Conservation (phyloP, 1,140 invertebrate species). For the Drosophila erecta region DNA sequence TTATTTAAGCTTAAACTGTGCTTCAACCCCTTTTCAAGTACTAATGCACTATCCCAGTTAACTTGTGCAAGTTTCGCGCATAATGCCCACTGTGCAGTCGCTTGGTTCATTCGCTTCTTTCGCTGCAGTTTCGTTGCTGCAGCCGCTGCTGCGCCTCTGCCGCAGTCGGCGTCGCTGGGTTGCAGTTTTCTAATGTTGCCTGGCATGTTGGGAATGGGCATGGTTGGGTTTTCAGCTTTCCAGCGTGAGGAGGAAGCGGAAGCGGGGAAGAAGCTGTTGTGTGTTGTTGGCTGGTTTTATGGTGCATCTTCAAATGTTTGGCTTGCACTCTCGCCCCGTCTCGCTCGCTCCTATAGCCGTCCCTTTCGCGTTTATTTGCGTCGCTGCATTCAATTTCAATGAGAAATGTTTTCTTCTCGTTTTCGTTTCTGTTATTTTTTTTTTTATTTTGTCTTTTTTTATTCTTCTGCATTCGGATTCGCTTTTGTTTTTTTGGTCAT, state of each 20-base stretch:
- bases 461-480: conserved; percentile 53
- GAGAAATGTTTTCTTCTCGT: conserved; percentile 56
- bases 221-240: conserved; percentile 52
- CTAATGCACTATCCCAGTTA: not conserved
- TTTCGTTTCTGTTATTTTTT: conserved; percentile 49
- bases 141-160: conserved; percentile 25
- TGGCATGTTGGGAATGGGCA: conserved; percentile 77
- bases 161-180: conserved; percentile 44
- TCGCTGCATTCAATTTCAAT: conserved; percentile 73
- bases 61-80: not conserved
- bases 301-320: conserved; percentile 80
- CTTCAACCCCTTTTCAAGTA: not conserved
- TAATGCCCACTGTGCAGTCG: conserved; percentile 34
- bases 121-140: conserved; percentile 44
- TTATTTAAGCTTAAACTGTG: not conserved
- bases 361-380: conserved; percentile 69
- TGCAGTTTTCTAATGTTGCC: conserved; percentile 81
- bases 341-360: conserved; percentile 3
- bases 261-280: conserved; percentile 27
- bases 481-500: conserved; percentile 56
- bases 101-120: conserved; percentile 73
- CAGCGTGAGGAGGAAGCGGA: conserved; percentile 26
- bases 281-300: conserved; percentile 74
- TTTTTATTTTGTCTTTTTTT: conserved; percentile 44
- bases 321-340: conserved; percentile 41